Conservation (phyloP, 2,113 vertebrate species). For the Chaetorhynchus papuensis region DNA sequence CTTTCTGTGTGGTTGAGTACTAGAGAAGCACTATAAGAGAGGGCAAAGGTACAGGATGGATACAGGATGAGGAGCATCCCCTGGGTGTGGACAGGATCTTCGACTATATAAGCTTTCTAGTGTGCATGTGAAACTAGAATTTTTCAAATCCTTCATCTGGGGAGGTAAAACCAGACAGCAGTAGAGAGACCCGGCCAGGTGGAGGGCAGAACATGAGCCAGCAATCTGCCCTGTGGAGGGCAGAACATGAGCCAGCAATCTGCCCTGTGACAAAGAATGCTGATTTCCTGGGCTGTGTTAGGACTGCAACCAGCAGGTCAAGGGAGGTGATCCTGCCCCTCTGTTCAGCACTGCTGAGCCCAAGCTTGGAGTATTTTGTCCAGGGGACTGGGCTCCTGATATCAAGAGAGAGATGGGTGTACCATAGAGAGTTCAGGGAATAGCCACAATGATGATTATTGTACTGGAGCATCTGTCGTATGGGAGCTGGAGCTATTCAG, state of each 20-base stretch:
- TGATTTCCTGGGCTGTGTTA: neutral
- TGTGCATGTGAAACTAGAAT: neutral
- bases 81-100: neutral
- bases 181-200: neutral
- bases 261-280: neutral
- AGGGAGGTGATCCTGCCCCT: neutral
- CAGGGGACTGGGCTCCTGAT: neutral
- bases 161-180: neutral
- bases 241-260: neutral
- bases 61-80: rapidly evolving
- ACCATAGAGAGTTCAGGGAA: neutral
- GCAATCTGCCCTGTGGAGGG: neutral
- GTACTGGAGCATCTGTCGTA: neutral
- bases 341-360: neutral
- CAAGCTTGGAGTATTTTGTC: neutral
- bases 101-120: neutral
- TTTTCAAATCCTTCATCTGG: neutral
- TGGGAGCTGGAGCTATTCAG: neutral
- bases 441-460: rapidly evolving
- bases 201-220: neutral
- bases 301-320: neutral
- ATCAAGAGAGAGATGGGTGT: neutral
- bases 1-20: neutral
- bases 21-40: neutral
- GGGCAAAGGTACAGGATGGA: neutral